Evolutionary conservation across 2,797 vertebrate genomes (phyloP).

Genomic region (Apodemus agrarius): DNA sequence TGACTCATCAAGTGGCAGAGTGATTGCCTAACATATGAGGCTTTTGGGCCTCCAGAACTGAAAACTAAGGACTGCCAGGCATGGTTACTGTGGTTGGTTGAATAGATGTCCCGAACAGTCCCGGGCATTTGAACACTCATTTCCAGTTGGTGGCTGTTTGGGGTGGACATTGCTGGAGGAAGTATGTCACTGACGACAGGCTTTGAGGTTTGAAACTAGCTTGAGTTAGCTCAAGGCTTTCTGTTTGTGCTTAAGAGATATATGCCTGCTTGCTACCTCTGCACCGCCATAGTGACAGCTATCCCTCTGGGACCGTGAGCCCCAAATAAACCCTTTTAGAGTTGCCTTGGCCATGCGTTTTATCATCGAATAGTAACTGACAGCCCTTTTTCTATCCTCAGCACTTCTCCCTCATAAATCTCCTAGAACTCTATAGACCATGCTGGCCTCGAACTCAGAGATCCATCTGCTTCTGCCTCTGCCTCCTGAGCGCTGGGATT

Average conservation of each 20-base stretch:
- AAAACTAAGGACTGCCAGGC: background rate
- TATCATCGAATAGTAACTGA: too few species aligned
- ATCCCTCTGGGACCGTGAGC: background rate
- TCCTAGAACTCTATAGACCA: background rate
- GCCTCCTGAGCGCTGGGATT: background rate
- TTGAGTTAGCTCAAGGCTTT: background rate
- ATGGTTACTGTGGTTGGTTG: background rate
- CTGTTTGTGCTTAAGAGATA: background rate
- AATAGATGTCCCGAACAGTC: background rate
- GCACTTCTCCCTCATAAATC: background rate
- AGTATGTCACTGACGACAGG: background rate
- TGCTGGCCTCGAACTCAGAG: background rate
- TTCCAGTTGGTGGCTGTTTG: background rate
- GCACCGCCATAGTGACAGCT: background rate
- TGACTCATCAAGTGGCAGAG: background rate
- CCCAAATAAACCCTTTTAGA: background rate
- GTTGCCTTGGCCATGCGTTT: background rate
- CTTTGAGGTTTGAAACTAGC: background rate
- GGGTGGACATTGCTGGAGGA: background rate
- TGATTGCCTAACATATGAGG: background rate
- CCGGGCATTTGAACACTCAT: background rate
- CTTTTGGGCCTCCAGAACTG: background rate
- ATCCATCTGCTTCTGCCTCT: background rate
- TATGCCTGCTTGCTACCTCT: background rate
- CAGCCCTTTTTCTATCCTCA: background rate